phyloP scores from a whole-genome alignment of 1,140 invertebrate genomes.

The Trichogramma pretiosum region DNA sequence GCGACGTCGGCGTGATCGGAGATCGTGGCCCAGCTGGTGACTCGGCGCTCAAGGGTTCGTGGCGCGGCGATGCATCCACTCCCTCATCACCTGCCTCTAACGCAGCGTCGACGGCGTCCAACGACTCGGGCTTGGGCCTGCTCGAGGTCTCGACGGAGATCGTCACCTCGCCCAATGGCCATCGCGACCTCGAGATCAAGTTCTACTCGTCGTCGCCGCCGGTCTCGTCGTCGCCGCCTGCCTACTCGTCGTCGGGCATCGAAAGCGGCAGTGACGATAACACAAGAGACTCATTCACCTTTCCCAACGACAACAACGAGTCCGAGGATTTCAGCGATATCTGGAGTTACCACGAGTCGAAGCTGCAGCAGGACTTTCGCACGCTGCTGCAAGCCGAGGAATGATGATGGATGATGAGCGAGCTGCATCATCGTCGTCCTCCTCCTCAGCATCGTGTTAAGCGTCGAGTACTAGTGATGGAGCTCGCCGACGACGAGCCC shows the following conservation, averaged over 20 bases:
- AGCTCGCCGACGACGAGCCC: too few relatives aligned
- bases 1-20: conserved; percentile 48
- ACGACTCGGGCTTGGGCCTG: conserved; percentile 17
- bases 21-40: conserved; percentile 35
- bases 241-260: conserved; percentile 19
- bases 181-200: conserved; percentile 68
- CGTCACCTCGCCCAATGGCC: conserved; percentile 65
- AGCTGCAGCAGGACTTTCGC: conserved; percentile 41
- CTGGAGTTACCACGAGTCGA: conserved; percentile 43
- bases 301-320: conserved; percentile 25
- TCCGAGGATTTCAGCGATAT: conserved; percentile 37
- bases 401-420: too few relatives aligned
- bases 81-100: background rate
- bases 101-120: background rate
- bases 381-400: conserved; percentile 39
- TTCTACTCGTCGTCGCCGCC: conserved; percentile 56
- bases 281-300: conserved; percentile 14
- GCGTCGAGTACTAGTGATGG: too few relatives aligned
- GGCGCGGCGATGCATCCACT: conserved; percentile 31
- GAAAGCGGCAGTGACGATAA: conserved; percentile 6
- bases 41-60: conserved; percentile 17
- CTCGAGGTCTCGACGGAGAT: conserved; percentile 70
- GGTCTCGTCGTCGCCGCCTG: background rate
- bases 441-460: too few relatives aligned
- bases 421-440: too few relatives aligned